Conservation (phyloP, 2,888 invertebrate genomes). For the Cosmia pyralina region DNA sequence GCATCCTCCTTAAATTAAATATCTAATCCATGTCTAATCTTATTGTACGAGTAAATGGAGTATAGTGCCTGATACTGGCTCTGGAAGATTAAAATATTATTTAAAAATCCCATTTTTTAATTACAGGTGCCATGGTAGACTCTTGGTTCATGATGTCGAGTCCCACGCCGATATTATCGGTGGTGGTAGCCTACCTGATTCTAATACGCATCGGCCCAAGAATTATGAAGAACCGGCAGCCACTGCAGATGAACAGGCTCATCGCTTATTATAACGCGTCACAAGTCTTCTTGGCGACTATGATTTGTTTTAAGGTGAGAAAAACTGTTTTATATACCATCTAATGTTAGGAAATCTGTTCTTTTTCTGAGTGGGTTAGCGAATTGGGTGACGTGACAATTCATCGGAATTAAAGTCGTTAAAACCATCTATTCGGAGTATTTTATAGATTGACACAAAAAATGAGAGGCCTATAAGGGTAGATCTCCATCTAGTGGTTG, state of each 20-base stretch:
- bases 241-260: constrained; percentile 92
- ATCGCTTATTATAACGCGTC: constrained; percentile 96
- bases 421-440: neutral
- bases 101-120: neutral
- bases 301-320: constrained; percentile 83
- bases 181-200: constrained; percentile 91
- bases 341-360: neutral
- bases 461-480: neutral
- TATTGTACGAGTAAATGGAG: too few relatives aligned
- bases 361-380: neutral
- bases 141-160: constrained; percentile 95
- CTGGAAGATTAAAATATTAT: too few relatives aligned
- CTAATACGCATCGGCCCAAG: constrained; percentile 94
- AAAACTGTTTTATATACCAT: neutral
- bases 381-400: neutral
- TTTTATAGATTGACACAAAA: neutral
- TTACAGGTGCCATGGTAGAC: constrained; percentile 93
- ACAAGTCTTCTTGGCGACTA: constrained; percentile 94
- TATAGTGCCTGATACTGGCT: too few relatives aligned
- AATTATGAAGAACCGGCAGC: constrained; percentile 93
- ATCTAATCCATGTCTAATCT: too few relatives aligned
- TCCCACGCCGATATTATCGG: constrained; percentile 92
- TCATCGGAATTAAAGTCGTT: neutral
- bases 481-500: neutral
- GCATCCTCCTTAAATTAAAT: too few relatives aligned